These are phyloP conservation scores for Percopsis omiscomaycus DNA, from an alignment of 2,797 vertebrate species.

Conservation along the genomic window DNA sequence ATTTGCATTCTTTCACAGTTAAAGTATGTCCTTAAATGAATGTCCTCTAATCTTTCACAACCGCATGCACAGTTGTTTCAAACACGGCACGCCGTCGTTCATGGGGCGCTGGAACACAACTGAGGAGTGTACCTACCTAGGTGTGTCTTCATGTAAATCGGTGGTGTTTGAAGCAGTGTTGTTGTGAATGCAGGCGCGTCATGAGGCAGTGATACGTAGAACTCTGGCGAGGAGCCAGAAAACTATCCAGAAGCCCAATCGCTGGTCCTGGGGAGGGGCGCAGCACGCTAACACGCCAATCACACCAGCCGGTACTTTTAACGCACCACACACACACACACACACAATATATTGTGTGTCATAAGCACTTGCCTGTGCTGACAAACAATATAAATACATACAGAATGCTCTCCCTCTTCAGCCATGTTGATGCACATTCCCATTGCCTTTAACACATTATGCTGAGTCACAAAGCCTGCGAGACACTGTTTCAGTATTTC, in stretches of 20 bases:
- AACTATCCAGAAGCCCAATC: conserved; percentile 83
- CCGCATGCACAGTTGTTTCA: too few relatives aligned
- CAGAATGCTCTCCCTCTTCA: background rate
- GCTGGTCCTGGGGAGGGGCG: conserved; percentile 93
- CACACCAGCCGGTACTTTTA: conserved; percentile 59
- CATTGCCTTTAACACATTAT: background rate
- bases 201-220: conserved; percentile 91
- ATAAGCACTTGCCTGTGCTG: background rate
- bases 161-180: background rate
- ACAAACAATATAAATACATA: background rate
- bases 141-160: background rate
- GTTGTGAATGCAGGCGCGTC: conserved; percentile 78
- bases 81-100: background rate
- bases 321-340: conserved; percentile 5
- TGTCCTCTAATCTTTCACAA: too few relatives aligned
- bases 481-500: background rate
- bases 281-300: conserved; percentile 63
- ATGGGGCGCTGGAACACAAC: background rate
- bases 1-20: background rate
- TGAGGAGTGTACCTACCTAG: background rate
- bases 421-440: background rate
- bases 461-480: background rate
- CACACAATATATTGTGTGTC: background rate
- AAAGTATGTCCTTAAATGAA: background rate
- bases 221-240: conserved; percentile 90